Percentiles rank a stretch among this genome's conserved stretches.
Conservation (phyloP, 2,797 vertebrate genomes). For the Vireo griseus region DNA sequence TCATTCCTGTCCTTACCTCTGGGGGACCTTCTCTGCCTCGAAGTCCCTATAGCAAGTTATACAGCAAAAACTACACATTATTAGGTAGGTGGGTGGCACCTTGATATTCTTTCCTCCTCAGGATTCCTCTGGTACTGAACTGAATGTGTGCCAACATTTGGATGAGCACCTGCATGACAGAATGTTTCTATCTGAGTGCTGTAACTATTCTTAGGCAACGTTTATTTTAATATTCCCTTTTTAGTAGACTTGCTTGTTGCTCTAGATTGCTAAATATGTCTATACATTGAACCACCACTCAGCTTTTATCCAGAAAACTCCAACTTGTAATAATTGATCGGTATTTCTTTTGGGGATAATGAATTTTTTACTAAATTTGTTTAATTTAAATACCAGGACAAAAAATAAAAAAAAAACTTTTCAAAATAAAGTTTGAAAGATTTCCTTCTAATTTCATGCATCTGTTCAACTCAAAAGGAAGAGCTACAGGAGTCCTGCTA, state of each 20-base stretch:
- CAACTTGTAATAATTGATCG: not conserved
- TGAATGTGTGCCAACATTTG: not conserved
- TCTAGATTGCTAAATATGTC: not conserved
- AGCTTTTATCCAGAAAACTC: not conserved
- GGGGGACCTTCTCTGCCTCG: not conserved
- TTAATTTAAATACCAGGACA: not conserved
- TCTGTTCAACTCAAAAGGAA: not conserved
- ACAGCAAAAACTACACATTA: not conserved
- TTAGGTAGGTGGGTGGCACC: not conserved
- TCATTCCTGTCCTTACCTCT: not conserved
- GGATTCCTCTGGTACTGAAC: not conserved
- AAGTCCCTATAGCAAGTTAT: not conserved
- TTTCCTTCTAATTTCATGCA: not conserved
- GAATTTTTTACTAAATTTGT: not conserved
- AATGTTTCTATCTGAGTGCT: not conserved
- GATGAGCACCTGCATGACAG: conserved; percentile 10
- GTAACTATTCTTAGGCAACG: not conserved
- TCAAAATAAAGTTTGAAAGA: not conserved
- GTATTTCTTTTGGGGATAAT: not conserved
- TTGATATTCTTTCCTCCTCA: not conserved
- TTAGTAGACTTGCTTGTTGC: not conserved
- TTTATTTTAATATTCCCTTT: not conserved
- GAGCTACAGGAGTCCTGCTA: not conserved
- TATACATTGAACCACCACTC: not conserved
- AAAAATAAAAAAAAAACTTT: not conserved